These are phyloP conservation scores for Drosophila nigricruria DNA, from an alignment of 2,888 invertebrate species.

Conservation along the genomic window DNA sequence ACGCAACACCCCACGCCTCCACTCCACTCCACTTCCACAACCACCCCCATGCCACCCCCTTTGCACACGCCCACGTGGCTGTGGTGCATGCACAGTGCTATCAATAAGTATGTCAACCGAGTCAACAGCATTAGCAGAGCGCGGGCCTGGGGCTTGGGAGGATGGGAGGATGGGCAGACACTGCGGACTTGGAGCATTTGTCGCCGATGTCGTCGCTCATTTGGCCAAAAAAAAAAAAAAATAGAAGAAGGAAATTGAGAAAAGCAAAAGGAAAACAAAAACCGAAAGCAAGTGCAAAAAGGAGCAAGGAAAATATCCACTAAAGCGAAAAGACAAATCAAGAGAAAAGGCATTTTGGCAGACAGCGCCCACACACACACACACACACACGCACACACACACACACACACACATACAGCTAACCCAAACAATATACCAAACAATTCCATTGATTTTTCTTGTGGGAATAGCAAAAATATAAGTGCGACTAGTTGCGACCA, in stretches of 20 bases:
- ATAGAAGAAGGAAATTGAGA: slow-evolving; percentile 1
- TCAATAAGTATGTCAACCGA: slow-evolving; percentile 72
- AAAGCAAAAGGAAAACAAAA: slow-evolving; percentile 19
- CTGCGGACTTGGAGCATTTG: slow-evolving; percentile 42
- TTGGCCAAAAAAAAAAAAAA: slow-evolving; percentile 46
- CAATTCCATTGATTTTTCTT: slow-evolving; percentile 81
- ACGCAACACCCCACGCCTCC: background rate
- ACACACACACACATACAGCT: slow-evolving; percentile 8
- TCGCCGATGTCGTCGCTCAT: slow-evolving; percentile 69
- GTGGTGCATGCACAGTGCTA: slow-evolving; percentile 53
- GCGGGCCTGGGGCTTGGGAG: background rate
- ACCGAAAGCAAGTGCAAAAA: slow-evolving; percentile 27
- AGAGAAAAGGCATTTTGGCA: slow-evolving; percentile 49
- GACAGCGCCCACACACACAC: slow-evolving; percentile 7
- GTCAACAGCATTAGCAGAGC: slow-evolving; percentile 57
- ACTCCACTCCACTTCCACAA: background rate
- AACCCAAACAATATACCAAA: slow-evolving; percentile 68
- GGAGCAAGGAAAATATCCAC: slow-evolving; percentile 35
- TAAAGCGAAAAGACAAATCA: slow-evolving; percentile 57
- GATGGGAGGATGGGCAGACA: background rate
- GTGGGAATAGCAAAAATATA: slow-evolving; percentile 65
- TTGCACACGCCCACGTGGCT: slow-evolving; percentile 27
- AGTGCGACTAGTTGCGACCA: slow-evolving; percentile 44
- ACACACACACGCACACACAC: background rate
- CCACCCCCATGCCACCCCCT: background rate